Evolutionary conservation across 2,797 vertebrate species (phyloP).

Genomic region (Falco cherrug): DNA sequence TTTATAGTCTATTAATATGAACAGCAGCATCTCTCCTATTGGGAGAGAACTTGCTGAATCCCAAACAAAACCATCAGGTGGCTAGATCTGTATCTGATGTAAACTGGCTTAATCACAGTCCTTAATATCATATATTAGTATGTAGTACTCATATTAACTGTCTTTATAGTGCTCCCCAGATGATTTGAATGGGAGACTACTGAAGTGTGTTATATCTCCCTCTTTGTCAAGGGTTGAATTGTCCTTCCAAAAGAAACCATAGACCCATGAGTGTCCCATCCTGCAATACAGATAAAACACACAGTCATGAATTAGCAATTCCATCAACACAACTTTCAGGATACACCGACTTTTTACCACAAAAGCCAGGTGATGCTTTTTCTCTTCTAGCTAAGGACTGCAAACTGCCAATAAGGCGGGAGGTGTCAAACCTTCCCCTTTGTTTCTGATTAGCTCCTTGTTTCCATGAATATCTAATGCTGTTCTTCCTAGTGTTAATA

Average conservation of each 20-base stretch:
- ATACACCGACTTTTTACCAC: background rate
- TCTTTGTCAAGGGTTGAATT: background rate
- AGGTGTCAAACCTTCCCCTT: background rate
- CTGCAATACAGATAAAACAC: background rate
- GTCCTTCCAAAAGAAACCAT: background rate
- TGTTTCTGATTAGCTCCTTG: background rate
- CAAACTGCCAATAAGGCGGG: background rate
- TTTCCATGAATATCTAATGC: background rate
- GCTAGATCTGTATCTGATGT: background rate
- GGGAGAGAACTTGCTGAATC: background rate
- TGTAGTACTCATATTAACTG: background rate
- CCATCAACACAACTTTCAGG: background rate
- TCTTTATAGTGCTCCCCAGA: background rate
- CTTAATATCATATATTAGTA: background rate
- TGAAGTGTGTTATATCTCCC: background rate
- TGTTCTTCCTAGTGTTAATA: background rate
- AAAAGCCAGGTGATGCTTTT: background rate
- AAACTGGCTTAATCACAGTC: background rate
- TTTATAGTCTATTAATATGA: background rate
- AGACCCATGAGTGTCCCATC: background rate
- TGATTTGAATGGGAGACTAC: background rate
- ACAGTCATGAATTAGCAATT: background rate
- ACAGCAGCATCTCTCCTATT: background rate
- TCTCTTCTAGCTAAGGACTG: background rate
- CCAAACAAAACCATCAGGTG: background rate